phyloP scores from a whole-genome alignment of 2,888 invertebrate species.

The Cephalotes varians region DNA sequence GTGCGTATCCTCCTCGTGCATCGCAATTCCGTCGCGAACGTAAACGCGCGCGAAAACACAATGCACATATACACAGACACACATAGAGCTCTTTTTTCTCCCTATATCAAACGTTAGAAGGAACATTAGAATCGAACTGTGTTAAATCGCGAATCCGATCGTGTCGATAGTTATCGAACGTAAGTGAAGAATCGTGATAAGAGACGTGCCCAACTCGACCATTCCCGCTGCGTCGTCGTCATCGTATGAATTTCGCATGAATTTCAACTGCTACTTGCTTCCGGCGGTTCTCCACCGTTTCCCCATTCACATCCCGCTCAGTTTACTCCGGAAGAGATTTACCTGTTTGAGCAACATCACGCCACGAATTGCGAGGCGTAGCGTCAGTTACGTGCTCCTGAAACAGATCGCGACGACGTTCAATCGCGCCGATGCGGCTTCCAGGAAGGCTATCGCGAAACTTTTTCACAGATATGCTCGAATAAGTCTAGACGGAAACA shows the following conservation, averaged over 20 bases:
- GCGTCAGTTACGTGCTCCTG: constrained; percentile 6
- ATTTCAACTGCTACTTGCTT: neutral
- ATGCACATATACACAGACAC: neutral
- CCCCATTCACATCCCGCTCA: constrained; percentile 3
- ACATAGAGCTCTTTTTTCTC: neutral
- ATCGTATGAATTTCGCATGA: neutral
- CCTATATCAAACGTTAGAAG: neutral
- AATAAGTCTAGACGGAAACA: neutral
- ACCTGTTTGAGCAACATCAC: constrained; percentile 46
- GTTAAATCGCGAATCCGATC: constrained; percentile 6
- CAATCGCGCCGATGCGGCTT: constrained; percentile 7
- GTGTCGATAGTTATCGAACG: neutral
- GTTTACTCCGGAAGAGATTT: constrained; percentile 19
- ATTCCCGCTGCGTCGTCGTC: neutral
- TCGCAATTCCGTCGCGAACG: neutral
- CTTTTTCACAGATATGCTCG: neutral
- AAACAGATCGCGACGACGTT: constrained; percentile 27
- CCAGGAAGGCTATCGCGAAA: no score
- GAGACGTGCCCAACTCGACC: neutral
- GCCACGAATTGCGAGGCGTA: constrained; percentile 31
- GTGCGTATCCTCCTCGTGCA: neutral
- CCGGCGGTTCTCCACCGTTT: neutral
- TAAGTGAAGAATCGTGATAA: neutral
- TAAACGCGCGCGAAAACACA: neutral
- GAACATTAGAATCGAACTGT: neutral